Percentiles rank a stretch among this genome's conserved stretches.
Evolutionary conservation across 2,888 invertebrate genomes (phyloP).

Genomic region (Torymus auratus): DNA sequence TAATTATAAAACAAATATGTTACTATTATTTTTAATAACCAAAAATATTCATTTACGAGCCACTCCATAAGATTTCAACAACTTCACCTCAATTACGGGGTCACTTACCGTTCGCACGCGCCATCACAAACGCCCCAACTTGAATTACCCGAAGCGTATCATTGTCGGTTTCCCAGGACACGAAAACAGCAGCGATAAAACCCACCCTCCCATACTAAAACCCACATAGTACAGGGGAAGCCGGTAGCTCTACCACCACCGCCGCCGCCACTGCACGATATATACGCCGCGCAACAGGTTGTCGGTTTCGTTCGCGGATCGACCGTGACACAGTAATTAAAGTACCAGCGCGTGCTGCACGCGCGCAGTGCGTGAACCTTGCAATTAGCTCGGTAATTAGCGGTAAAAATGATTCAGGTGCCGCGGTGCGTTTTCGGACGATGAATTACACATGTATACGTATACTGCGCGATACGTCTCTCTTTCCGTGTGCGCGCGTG

Average conservation of each 20-base stretch:
- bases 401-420: slow-evolving; percentile 61
- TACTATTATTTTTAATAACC: no score
- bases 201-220: no score
- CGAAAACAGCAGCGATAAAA: neutral
- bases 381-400: slow-evolving; percentile 67
- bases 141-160: no score
- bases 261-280: no score
- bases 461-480: neutral
- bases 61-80: no score
- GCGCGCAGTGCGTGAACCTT: slow-evolving; percentile 39
- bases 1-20: no score
- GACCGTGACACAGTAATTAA: slow-evolving; percentile 28
- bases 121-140: no score
- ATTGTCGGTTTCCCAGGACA: neutral
- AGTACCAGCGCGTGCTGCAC: slow-evolving; percentile 12
- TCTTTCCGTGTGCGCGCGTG: slow-evolving; percentile 22
- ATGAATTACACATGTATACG: slow-evolving; percentile 1
- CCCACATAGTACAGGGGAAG: neutral
- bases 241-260: no score
- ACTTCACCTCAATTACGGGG: no score
- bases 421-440: neutral
- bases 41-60: no score
- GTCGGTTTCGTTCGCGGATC: neutral
- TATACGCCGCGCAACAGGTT: slow-evolving; percentile 29
- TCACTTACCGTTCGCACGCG: no score